Base-by-base conservation (phyloP, 2,888 invertebrate species). In the Epiblema foenella region DNA sequence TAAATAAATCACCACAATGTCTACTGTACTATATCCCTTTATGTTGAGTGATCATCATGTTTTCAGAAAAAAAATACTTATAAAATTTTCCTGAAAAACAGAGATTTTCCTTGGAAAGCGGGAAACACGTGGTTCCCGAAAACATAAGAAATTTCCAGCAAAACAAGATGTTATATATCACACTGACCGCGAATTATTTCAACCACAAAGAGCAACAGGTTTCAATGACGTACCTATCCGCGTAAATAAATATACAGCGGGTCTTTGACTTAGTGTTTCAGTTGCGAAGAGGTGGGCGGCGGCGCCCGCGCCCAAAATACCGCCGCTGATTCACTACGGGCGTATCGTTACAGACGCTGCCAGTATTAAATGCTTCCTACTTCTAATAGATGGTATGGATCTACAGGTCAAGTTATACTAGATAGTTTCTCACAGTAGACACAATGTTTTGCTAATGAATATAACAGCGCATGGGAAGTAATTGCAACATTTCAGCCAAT, bases 241-340 rank as follows among this genome's bases (percentile, higher is more conserved):
- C 37, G 42, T 39, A 52, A 66, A 71, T 39, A 52, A 66, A 71
- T 66, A 66, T 66, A 71, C 56, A 56, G 65, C 76, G 77, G 84
- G 82, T 83, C 83, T 84, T 83, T 84, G 85, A 84, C 83, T 74
- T 72, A 52, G 29, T 12, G 51, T 74, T 77, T 74, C 46, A 74
- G 62, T 69, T 51, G 75, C 69, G 75, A 76, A 75, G 66, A 69
- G 75, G 82, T 81, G 77, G 80, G 81, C 77, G 80, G 73, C 74
- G 83, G 84, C 69, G 69, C 69, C 65, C 46, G 83, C 83, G 75
- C 56, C 54, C 54, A 63, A 60, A 69, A 72, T 63, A 63, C 33
- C 68, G 33, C 73, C 75, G 74, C 46, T 46, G 46, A n/a, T 46
- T 46, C 46, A 46, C 46, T n/a, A 8, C 7, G n/a, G 46, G 46